A percentile compares a stretch with the other conserved stretches of the same genome.
These are phyloP conservation scores for Tenrec ecaudatus DNA, from an alignment of 2,113 vertebrate genomes.

Conservation along the genomic window DNA sequence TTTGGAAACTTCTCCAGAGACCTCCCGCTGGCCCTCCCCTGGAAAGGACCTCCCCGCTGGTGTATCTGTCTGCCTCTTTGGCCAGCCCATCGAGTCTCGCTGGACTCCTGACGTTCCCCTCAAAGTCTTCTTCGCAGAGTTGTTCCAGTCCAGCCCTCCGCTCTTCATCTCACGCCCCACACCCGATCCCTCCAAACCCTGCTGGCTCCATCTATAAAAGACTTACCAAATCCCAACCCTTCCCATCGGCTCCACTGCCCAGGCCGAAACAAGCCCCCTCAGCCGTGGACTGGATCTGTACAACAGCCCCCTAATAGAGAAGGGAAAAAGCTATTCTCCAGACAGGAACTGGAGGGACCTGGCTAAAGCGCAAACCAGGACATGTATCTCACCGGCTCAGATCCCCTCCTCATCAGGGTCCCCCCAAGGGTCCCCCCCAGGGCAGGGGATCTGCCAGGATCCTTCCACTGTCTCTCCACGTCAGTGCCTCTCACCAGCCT, in stretches of 20 bases:
- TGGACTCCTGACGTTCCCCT: not conserved
- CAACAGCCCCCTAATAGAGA: not conserved
- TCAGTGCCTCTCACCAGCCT: not conserved
- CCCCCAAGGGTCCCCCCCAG: no score
- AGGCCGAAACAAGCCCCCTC: not conserved
- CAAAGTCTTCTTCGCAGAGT: not conserved
- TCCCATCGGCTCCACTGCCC: not conserved
- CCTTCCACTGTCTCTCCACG: not conserved
- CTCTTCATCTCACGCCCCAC: not conserved
- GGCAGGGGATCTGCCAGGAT: not conserved
- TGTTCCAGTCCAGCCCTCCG: not conserved
- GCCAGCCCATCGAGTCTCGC: not conserved
- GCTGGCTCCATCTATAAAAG: not conserved
- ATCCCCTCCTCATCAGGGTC: not conserved
- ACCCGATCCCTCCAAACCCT: not conserved
- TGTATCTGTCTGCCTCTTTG: not conserved
- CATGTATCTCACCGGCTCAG: not conserved
- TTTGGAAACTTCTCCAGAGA: constrained; percentile 21
- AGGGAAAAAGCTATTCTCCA: not conserved
- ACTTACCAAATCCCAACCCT: not conserved
- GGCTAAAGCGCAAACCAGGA: not conserved
- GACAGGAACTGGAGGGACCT: not conserved
- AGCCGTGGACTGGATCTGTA: not conserved
- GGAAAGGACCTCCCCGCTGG: not conserved
- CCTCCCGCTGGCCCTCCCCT: not conserved